Percentiles rank a stretch among this genome's conserved stretches.
Evolutionary conservation across 2,797 vertebrate genomes (phyloP).

Genomic region (Acipenser oxyrinchus): DNA sequence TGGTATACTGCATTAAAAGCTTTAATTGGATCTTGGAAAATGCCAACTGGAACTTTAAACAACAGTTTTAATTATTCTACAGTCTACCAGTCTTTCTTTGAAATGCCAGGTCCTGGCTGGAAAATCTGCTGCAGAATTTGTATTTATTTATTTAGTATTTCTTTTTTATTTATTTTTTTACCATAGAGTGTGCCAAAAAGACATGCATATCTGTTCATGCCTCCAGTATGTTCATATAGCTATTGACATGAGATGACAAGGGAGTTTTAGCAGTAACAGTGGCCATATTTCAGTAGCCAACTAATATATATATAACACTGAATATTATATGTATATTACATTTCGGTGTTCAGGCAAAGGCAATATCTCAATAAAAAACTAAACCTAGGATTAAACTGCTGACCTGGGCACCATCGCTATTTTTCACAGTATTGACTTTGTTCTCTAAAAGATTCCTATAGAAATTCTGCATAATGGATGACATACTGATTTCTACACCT

Average conservation of each 20-base stretch:
- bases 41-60: slow-evolving; percentile 23
- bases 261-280: background rate
- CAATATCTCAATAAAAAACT: too few relatives aligned
- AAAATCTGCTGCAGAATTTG: background rate
- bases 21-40: slow-evolving; percentile 13
- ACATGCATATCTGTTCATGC: background rate
- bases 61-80: slow-evolving; percentile 20
- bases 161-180: slow-evolving; percentile 11
- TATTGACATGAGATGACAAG: background rate
- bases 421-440: too few relatives aligned
- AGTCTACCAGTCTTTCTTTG: background rate
- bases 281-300: too few relatives aligned
- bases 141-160: background rate
- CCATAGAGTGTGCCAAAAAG: background rate
- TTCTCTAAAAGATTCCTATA: too few relatives aligned
- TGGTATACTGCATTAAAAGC: slow-evolving; percentile 10
- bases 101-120: background rate
- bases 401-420: too few relatives aligned
- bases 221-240: background rate
- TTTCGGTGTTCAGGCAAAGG: too few relatives aligned
- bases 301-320: too few relatives aligned
- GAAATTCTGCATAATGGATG: too few relatives aligned
- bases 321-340: too few relatives aligned
- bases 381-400: too few relatives aligned
- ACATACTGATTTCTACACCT: too few relatives aligned